phyloP scores from a whole-genome alignment of 1,140 invertebrate species.

The Drosophila orosa region DNA sequence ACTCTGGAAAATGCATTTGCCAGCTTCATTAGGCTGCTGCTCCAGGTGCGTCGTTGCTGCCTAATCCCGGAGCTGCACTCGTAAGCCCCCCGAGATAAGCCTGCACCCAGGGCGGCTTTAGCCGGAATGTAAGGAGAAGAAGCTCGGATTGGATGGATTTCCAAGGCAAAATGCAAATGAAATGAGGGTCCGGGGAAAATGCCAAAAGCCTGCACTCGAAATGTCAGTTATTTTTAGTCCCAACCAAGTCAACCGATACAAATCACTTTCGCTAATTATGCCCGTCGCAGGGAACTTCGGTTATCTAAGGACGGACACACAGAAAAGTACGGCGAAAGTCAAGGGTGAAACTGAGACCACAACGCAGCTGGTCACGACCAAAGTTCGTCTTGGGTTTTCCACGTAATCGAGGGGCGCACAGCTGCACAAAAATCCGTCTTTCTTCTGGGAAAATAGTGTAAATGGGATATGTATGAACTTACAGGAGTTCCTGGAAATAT shows the following conservation, averaged over 20 bases:
- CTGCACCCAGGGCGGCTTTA: slow-evolving; percentile 9
- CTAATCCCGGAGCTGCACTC: slow-evolving; percentile 8
- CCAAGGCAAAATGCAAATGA: slow-evolving; percentile 65
- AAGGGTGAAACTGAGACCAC: slow-evolving; percentile 8
- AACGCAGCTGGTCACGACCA: slow-evolving; percentile 28
- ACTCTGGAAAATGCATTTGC: slow-evolving; percentile 44
- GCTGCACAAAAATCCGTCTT: slow-evolving; percentile 4
- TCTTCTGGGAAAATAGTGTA: slow-evolving; percentile 1
- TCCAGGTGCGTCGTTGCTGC: slow-evolving; percentile 9
- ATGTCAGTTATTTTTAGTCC: slow-evolving; percentile 57
- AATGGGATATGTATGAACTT: not conserved
- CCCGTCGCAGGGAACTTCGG: slow-evolving; percentile 28
- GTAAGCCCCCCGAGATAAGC: slow-evolving; percentile 51
- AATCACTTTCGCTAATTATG: slow-evolving; percentile 80
- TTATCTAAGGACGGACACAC: slow-evolving; percentile 45
- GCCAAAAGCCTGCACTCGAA: slow-evolving; percentile 34
- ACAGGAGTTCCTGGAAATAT: not conserved
- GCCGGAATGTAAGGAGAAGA: not conserved
- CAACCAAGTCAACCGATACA: slow-evolving; percentile 46
- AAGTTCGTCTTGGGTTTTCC: slow-evolving; percentile 7
- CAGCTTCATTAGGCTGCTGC: slow-evolving; percentile 48
- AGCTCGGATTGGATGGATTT: slow-evolving; percentile 1
- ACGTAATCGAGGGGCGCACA: not conserved
- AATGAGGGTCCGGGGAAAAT: slow-evolving; percentile 28
- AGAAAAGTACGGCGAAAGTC: slow-evolving; percentile 15